These are phyloP conservation scores for Tetanocera ferruginea DNA, from an alignment of 2,888 invertebrate species.

Conservation along the genomic window DNA sequence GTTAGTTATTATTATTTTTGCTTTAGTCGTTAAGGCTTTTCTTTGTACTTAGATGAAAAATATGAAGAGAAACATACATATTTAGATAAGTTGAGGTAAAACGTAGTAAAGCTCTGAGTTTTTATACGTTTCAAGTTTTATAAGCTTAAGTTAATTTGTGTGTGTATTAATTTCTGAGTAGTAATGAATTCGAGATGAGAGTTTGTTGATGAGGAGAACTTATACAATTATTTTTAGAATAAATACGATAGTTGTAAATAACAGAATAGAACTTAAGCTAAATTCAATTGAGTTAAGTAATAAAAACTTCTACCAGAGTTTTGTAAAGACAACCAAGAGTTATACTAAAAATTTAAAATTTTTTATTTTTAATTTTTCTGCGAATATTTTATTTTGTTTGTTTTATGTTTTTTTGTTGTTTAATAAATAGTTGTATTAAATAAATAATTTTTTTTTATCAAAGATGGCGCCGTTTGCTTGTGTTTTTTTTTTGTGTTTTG, in stretches of 20 bases:
- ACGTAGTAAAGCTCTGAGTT: slow-evolving; percentile 31
- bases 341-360: neutral
- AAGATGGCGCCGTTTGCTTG: slow-evolving; percentile 35
- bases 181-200: neutral
- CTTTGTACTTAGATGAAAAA: neutral
- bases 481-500: neutral
- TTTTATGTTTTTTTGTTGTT: slow-evolving; percentile 27
- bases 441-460: slow-evolving; percentile 30
- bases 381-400: slow-evolving; percentile 21
- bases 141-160: no score
- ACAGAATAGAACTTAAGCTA: no score
- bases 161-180: neutral
- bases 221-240: no score
- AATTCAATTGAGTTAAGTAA: neutral
- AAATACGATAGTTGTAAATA: no score
- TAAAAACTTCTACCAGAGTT: neutral
- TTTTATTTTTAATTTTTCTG: slow-evolving; percentile 9
- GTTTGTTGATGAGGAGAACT: neutral
- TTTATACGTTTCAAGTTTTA: no score
- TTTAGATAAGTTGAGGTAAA: slow-evolving; percentile 15
- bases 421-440: slow-evolving; percentile 50
- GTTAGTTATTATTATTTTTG: slow-evolving; percentile 56
- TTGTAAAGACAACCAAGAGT: neutral
- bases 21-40: neutral
- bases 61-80: neutral